phyloP scores from a whole-genome alignment of 2,888 invertebrate genomes.

The Lapara coniferarum region DNA sequence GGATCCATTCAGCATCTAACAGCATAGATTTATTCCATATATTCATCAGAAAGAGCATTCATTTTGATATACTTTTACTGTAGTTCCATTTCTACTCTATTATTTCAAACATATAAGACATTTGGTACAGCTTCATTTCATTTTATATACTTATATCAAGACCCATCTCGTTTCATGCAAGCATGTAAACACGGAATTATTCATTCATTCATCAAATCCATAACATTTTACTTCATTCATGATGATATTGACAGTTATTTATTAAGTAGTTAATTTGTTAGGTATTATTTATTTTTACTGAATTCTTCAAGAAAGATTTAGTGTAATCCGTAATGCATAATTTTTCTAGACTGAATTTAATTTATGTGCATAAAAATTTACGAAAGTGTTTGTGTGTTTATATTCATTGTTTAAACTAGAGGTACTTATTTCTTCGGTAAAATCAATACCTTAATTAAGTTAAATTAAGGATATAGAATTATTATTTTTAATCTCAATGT shows the following conservation, averaged over 20 bases:
- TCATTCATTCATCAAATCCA: background rate
- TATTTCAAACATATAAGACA: background rate
- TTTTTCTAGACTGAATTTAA: constrained; percentile 9
- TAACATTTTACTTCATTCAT: background rate
- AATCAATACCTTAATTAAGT: no score
- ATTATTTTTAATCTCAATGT: background rate
- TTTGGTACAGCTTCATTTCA: background rate
- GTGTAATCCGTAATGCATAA: background rate
- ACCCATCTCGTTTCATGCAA: background rate
- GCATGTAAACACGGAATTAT: background rate
- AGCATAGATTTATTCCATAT: background rate
- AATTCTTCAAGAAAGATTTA: no score
- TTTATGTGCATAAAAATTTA: background rate
- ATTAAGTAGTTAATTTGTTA: background rate
- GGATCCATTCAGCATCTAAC: background rate
- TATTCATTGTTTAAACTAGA: background rate
- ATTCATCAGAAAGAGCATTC: no score
- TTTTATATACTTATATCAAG: background rate
- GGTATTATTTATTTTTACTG: background rate
- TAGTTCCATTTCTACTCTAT: background rate
- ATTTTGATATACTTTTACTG: background rate
- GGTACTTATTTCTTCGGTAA: background rate
- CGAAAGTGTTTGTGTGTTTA: constrained; percentile 2
- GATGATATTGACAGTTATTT: background rate
- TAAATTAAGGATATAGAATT: background rate